These are phyloP conservation scores for Tichodroma muraria DNA, from an alignment of 2,113 vertebrate species.

Conservation along the genomic window DNA sequence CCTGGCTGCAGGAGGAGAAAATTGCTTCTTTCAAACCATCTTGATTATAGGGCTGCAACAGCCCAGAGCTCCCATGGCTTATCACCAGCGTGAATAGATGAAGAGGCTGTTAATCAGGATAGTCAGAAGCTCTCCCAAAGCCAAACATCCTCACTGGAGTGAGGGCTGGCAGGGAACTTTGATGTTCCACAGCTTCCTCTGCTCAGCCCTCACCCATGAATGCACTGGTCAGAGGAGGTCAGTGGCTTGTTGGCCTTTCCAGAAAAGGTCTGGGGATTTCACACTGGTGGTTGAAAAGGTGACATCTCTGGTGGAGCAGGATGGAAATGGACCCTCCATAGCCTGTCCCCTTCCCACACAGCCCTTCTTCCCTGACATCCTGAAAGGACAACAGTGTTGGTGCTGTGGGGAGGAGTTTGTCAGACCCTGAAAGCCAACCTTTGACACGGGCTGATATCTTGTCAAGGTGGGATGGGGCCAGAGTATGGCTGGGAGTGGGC, in stretches of 20 bases:
- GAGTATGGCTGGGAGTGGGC: not conserved
- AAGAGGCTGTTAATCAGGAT: not conserved
- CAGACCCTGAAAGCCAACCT: not conserved
- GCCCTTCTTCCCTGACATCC: not conserved
- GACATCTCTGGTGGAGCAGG: not conserved
- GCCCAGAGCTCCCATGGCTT: not conserved
- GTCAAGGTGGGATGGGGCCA: not conserved
- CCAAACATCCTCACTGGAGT: not conserved
- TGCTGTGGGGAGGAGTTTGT: not conserved
- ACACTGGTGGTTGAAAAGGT: not conserved
- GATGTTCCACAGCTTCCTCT: not conserved
- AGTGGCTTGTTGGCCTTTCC: not conserved
- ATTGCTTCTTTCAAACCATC: constrained; percentile 17
- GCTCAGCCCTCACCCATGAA: not conserved
- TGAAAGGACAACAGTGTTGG: fast-evolving
- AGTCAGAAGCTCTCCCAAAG: constrained; percentile 7
- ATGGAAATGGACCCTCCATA: not conserved
- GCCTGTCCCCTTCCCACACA: not conserved
- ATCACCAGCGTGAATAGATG: not conserved
- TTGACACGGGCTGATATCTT: not conserved
- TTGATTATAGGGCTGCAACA: not conserved
- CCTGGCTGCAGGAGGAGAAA: constrained; percentile 12
- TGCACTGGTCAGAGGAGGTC: fast-evolving
- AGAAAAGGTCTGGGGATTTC: not conserved
- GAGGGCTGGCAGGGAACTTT: fast-evolving